Evolutionary conservation across 2,797 vertebrate species (phyloP).

Genomic region (Karalla daura): DNA sequence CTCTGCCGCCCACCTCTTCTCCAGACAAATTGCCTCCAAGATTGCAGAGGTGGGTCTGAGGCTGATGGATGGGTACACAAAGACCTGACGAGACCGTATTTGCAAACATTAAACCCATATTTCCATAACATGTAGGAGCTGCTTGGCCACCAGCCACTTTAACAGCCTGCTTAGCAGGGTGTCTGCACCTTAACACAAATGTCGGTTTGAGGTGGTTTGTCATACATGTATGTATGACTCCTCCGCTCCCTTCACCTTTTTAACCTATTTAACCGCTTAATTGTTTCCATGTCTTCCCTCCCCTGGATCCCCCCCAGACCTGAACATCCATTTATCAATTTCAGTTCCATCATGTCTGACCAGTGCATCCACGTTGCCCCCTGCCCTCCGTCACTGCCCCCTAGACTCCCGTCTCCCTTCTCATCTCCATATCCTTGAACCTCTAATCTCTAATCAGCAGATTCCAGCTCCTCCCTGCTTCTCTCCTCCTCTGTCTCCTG

Average conservation of each 20-base stretch:
- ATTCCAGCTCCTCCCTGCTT: conserved; percentile 42
- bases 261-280: too few relatives aligned
- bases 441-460: conserved; percentile 58
- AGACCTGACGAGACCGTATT: conserved; percentile 78
- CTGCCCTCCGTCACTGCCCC: conserved; percentile 49
- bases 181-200: conserved; percentile 40
- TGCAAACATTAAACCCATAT: conserved; percentile 81
- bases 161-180: conserved; percentile 42
- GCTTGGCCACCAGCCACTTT: conserved; percentile 53
- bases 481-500: conserved; percentile 3
- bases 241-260: conserved; percentile 37
- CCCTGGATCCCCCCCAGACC: conserved; percentile 36
- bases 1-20: conserved; percentile 80
- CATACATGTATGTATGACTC: conserved; percentile 25
- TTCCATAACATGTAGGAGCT: conserved; percentile 68
- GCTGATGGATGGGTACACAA: conserved; percentile 81
- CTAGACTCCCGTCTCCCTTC: conserved; percentile 30
- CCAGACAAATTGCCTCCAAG: conserved; percentile 83
- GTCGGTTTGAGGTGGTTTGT: conserved; percentile 46
- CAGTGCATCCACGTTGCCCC: conserved; percentile 54
- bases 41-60: conserved; percentile 82
- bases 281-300: too few relatives aligned
- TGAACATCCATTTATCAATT: conserved; percentile 72
- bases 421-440: conserved; percentile 64
- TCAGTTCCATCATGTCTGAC: conserved; percentile 67